Evolutionary conservation across 2,113 vertebrate species (phyloP).

Genomic region (Ctenomys sociabilis): DNA sequence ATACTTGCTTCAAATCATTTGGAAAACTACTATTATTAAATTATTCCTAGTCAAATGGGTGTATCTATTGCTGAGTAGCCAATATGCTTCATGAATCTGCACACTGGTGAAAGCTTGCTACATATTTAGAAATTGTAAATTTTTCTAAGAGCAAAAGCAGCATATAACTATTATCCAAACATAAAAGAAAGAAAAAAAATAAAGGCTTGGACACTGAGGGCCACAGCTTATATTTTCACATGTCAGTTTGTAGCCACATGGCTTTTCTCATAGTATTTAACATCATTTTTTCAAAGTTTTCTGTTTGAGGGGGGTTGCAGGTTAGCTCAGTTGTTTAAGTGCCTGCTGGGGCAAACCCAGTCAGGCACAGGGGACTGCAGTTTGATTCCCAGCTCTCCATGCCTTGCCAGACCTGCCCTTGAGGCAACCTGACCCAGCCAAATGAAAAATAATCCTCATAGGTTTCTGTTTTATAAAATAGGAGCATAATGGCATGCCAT

Average conservation of each 20-base stretch:
- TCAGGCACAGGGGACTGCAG: too few relatives aligned
- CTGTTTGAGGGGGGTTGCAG: background rate
- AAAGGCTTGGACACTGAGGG: background rate
- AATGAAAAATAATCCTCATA: background rate
- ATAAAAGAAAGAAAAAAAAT: background rate
- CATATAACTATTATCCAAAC: background rate
- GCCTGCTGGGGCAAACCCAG: too few relatives aligned
- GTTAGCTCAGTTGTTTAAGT: too few relatives aligned
- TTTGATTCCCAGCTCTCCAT: too few relatives aligned
- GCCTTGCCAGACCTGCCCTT: too few relatives aligned
- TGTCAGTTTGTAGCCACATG: background rate
- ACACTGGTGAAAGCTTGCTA: background rate
- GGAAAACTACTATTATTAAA: background rate
- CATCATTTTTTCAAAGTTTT: background rate
- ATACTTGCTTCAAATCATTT: background rate
- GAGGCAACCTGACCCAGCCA: too few relatives aligned
- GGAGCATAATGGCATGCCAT: background rate
- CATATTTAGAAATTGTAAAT: constrained; percentile 37
- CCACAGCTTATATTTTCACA: background rate
- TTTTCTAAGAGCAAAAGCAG: background rate
- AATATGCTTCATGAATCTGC: background rate
- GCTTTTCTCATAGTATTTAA: background rate
- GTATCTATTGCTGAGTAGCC: constrained; percentile 11
- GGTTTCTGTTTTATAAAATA: background rate
- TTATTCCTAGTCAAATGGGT: background rate